These are phyloP conservation scores for Saccopteryx leptura DNA, from an alignment of 2,113 vertebrate genomes.

Conservation along the genomic window DNA sequence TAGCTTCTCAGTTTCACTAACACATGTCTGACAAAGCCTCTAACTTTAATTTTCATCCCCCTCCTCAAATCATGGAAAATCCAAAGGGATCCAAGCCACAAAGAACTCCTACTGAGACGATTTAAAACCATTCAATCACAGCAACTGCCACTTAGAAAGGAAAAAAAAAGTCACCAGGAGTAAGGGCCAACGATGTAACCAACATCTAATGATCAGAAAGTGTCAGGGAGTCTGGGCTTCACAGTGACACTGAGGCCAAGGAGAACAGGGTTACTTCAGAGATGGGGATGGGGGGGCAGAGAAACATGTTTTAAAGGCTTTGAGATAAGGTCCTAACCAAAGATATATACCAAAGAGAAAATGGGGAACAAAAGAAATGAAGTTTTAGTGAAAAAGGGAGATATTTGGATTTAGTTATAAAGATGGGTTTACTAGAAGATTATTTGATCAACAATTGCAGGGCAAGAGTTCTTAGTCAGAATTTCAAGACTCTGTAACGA, in stretches of 20 bases:
- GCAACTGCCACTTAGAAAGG: conserved; percentile 62
- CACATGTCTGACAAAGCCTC: conserved; percentile 17
- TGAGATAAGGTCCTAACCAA: conserved; percentile 48
- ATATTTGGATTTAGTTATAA: conserved; percentile 58
- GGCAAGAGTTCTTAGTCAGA: background rate
- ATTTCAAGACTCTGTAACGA: conserved; percentile 9
- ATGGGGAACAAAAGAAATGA: background rate
- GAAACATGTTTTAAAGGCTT: conserved; percentile 24
- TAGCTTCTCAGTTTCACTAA: background rate
- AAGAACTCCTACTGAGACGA: conserved; percentile 63
- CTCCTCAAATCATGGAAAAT: conserved; percentile 60
- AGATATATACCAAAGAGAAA: conserved; percentile 23
- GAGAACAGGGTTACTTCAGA: conserved; percentile 39
- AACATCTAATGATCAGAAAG: conserved; percentile 64
- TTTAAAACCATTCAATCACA: conserved; percentile 74
- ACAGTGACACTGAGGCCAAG: background rate
- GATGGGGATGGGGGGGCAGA: background rate
- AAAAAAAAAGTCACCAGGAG: conserved; percentile 49
- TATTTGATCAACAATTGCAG: conserved; percentile 40
- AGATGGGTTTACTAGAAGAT: conserved; percentile 4
- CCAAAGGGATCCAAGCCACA: conserved; percentile 55
- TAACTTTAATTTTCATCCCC: conserved; percentile 42
- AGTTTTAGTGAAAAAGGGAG: conserved; percentile 35
- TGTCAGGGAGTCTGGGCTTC: conserved; percentile 28
- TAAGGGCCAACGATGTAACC: conserved; percentile 65